Percentiles rank a stretch among this genome's conserved stretches.
Evolutionary conservation across 2,888 invertebrate species (phyloP).

Genomic region (Prostheceraeus crozeri): DNA sequence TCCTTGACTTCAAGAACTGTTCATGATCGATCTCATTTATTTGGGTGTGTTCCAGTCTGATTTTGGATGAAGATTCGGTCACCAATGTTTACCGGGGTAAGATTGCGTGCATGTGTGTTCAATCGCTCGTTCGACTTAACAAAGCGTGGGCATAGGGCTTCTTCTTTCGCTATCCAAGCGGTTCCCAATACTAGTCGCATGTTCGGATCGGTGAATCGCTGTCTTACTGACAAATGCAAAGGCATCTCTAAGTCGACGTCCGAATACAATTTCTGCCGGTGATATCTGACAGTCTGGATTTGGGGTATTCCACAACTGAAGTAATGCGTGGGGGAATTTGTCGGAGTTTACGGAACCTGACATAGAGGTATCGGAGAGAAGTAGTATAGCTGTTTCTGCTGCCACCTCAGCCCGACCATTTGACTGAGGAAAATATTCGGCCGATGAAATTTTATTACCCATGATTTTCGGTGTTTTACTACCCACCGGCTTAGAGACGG

Average conservation of each 20-base stretch:
- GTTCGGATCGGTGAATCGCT: conserved; percentile 19
- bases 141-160: conserved; percentile 5
- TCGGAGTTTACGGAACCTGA: conserved; percentile 38
- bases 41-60: too few species aligned
- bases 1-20: too few species aligned
- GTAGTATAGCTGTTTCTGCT: conserved; percentile 41
- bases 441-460: too few species aligned
- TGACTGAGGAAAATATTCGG: conserved; percentile 39
- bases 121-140: too few species aligned
- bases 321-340: conserved; percentile 40
- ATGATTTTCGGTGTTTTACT: too few species aligned
- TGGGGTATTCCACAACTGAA: conserved; percentile 40
- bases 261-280: conserved; percentile 42
- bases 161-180: conserved; percentile 24
- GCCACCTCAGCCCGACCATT: conserved; percentile 42
- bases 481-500: too few species aligned
- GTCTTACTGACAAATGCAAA: conserved; percentile 14
- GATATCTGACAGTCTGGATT: conserved; percentile 42
- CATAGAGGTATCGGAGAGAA: conserved; percentile 39
- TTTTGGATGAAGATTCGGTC: too few species aligned
- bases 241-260: conserved; percentile 27
- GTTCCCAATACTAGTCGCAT: conserved; percentile 12
- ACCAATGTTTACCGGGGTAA: too few species aligned
- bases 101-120: too few species aligned
- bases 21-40: too few species aligned